Evolutionary conservation across 2,113 vertebrate genomes (phyloP).

Genomic region (Okapia johnstoni): DNA sequence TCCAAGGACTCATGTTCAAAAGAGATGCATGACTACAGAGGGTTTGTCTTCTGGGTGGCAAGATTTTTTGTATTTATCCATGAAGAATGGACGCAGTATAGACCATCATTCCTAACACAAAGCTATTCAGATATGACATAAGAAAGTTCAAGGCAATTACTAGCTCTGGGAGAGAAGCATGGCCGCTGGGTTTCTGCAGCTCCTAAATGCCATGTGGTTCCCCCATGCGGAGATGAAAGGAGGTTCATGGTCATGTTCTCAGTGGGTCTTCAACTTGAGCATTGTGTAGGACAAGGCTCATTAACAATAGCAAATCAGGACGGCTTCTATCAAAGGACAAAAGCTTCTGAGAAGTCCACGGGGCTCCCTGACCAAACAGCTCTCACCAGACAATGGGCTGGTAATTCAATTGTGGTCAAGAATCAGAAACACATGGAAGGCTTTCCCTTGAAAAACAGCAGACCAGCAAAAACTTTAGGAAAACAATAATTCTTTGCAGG

Average conservation of each 20-base stretch:
- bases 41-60: not conserved
- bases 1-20: not conserved
- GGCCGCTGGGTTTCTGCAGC: conserved; percentile 8
- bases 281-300: conserved; percentile 52
- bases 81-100: not conserved
- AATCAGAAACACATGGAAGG: conserved; percentile 45
- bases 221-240: conserved; percentile 56
- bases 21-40: not conserved
- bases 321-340: conserved; percentile 65
- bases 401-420: conserved; percentile 60
- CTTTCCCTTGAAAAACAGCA: conserved; percentile 40
- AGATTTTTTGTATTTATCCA: conserved; percentile 18
- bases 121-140: conserved; percentile 21
- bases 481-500: conserved; percentile 39
- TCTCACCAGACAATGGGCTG: conserved; percentile 57
- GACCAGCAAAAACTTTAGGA: not conserved
- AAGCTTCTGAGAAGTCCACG: conserved; percentile 53
- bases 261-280: conserved; percentile 55
- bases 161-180: not conserved
- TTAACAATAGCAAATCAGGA: conserved; percentile 72
- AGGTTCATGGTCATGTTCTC: conserved; percentile 23
- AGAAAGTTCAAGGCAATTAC: conserved; percentile 39
- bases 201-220: not conserved
- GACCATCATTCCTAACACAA: not conserved
- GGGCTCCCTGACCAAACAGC: conserved; percentile 52